These are phyloP conservation scores for Phaenicophaeus curvirostris DNA, from an alignment of 2,797 vertebrate genomes.

Conservation along the genomic window DNA sequence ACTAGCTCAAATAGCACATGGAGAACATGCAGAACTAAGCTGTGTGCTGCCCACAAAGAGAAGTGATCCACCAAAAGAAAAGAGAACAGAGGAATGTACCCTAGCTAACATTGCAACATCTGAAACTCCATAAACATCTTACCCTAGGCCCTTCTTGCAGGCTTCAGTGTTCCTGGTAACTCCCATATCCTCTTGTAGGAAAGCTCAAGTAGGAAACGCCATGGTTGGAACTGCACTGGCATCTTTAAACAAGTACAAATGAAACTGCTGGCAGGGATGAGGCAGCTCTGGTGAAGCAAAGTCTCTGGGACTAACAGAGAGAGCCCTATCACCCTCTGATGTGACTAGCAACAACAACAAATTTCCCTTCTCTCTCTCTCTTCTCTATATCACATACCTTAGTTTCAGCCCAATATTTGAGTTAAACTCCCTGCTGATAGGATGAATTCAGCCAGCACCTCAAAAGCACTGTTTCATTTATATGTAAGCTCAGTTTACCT, in stretches of 20 bases:
- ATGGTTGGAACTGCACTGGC: neutral
- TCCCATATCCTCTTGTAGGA: neutral
- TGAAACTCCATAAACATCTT: neutral
- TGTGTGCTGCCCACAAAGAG: neutral
- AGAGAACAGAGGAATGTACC: neutral
- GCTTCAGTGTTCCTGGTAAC: neutral
- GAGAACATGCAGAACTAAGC: neutral
- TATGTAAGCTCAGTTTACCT: neutral
- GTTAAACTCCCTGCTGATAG: neutral
- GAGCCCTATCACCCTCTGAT: neutral
- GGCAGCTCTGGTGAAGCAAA: neutral
- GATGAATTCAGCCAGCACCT: neutral
- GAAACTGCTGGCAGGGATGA: neutral
- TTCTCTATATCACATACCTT: neutral
- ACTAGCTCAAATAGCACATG: rapidly evolving
- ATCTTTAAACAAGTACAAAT: neutral
- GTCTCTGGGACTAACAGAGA: neutral
- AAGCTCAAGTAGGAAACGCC: neutral
- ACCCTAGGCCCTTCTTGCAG: rapidly evolving
- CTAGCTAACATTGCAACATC: neutral
- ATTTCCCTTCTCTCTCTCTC: neutral
- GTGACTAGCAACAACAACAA: neutral
- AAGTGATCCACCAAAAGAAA: neutral
- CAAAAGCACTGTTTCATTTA: neutral
- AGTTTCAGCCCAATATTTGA: neutral